A percentile compares a stretch with the other conserved stretches of the same genome.
These are phyloP conservation scores for Rhopalosiphum padi DNA, from an alignment of 1,140 invertebrate genomes.

Conservation along the genomic window DNA sequence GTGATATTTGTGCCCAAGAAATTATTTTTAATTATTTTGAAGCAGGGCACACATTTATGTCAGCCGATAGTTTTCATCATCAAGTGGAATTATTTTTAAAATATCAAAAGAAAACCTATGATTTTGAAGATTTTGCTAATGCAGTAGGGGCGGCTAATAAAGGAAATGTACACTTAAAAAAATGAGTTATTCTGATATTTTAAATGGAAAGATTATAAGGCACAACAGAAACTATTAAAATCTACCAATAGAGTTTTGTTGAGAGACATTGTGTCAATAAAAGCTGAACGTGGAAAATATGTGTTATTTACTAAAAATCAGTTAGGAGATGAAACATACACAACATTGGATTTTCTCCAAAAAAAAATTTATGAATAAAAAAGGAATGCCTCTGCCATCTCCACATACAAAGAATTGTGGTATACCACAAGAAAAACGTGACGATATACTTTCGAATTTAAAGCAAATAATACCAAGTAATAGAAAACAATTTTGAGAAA, in stretches of 20 bases:
- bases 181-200: slow-evolving; percentile 27
- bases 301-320: background rate
- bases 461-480: background rate
- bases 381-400: background rate
- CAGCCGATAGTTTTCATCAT: background rate
- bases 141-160: background rate
- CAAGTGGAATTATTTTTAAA: no score
- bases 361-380: background rate
- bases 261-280: background rate
- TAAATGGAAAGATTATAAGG: slow-evolving; percentile 25
- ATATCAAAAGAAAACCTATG: no score
- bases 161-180: slow-evolving; percentile 13
- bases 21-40: slow-evolving; percentile 61
- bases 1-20: background rate
- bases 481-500: background rate
- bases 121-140: background rate
- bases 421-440: background rate
- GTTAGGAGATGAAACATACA: background rate
- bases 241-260: background rate
- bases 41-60: slow-evolving; percentile 62
- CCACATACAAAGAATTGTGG: background rate
- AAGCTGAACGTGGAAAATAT: background rate
- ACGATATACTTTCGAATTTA: background rate
- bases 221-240: background rate
- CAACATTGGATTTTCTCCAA: background rate